Base-by-base conservation (phyloP, 1,140 invertebrate genomes). In the Lutraria rhynchaena region DNA sequence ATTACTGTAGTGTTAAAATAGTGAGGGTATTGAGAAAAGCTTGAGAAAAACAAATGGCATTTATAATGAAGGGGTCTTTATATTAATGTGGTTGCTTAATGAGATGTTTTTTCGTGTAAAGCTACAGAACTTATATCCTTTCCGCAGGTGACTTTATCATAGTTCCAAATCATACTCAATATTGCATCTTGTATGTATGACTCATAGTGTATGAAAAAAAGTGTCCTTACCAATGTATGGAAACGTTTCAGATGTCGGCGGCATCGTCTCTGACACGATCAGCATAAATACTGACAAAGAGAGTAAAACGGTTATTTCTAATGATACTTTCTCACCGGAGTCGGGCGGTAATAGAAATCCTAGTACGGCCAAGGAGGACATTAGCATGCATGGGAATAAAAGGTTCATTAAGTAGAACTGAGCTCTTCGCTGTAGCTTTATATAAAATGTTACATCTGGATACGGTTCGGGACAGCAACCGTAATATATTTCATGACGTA, bases 391-490 rank as follows among this genome's bases (percentile, higher is more conserved):
- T 1, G 87, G 87, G 44, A 67, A 82, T 31, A 88, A 77, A 4
- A 89, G 69, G 53, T 86, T 88, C 58, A 89, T 31, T 0, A 98
- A 98, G 93, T 99, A 99, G 94, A 99, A 99, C 27, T 99, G 94
- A 4, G 97, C 98, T 93, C 99, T 98, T 83, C 98, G 94, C 81
- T 97, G 93, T 96, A 99, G 97, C 37, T 97, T 98, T 87, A 99
- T 98, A 92, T 98, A 98, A 92, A 98, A 99, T 29, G 97, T 99
- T 87, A 99, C 98, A 92, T 99, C 98, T 82, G 98, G 96, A 91
- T 97, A 98, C 33, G 96, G 96, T 92, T 97, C 96, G 91, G 92
- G 58, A 92, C 98, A 99, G 93, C 98, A 99, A 17, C 97, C 97
- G 93, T 99, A 99, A 3, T 29, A 53, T 0, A 46, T 3, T 3